phyloP scores from a whole-genome alignment of 2,797 vertebrate genomes.

The Alfaro cultratus region DNA sequence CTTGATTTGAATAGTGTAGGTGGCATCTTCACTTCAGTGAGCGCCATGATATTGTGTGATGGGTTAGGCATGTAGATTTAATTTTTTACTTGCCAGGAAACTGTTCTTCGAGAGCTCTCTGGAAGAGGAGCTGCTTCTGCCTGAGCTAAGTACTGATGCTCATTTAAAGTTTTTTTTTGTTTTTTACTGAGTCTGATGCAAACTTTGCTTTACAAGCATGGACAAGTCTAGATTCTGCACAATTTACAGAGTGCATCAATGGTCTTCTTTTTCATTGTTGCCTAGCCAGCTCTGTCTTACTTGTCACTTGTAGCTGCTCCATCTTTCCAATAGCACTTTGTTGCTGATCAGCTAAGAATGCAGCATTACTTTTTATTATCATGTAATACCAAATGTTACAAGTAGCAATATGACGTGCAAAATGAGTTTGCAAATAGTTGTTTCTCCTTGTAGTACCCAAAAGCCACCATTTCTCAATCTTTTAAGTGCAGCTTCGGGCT shows the following conservation, averaged over 20 bases:
- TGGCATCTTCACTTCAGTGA: conserved; percentile 9
- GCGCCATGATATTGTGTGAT: neutral
- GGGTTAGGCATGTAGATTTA: conserved; percentile 14
- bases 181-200: neutral
- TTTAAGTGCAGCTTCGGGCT: conserved; percentile 1
- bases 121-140: conserved; percentile 11
- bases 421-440: neutral
- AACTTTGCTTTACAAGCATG: neutral
- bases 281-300: neutral
- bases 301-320: neutral
- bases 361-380: neutral
- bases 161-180: neutral
- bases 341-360: neutral
- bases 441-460: neutral
- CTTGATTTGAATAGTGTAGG: conserved; percentile 20
- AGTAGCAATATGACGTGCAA: neutral
- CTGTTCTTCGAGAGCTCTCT: conserved; percentile 12
- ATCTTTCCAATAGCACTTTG: conserved; percentile 8
- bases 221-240: conserved; percentile 13
- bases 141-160: conserved; percentile 4
- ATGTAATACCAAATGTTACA: conserved; percentile 4
- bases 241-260: neutral
- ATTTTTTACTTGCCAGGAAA: conserved; percentile 14
- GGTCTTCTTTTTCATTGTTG: neutral
- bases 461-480: neutral